phyloP scores from a whole-genome alignment of 2,888 invertebrate genomes.

The Tachina lurida region DNA sequence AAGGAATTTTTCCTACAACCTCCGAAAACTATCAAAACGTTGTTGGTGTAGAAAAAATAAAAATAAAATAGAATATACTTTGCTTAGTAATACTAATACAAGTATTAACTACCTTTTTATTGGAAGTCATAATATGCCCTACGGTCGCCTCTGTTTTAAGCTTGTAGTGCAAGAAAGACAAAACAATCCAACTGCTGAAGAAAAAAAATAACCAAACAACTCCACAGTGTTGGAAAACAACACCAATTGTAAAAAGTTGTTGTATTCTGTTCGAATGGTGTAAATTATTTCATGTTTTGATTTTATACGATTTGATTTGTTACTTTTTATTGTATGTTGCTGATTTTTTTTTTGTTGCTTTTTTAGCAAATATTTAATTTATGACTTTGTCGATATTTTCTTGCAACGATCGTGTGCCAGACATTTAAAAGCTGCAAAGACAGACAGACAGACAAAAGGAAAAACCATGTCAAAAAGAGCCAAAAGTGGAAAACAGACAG shows the following conservation, averaged over 20 bases:
- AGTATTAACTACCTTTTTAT: conserved; percentile 25
- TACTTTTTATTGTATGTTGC: conserved; percentile 10
- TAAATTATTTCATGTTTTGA: conserved; percentile 67
- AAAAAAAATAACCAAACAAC: not conserved
- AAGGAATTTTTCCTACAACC: conserved; percentile 13
- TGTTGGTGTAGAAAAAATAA: not conserved
- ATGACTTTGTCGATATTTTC: conserved; percentile 80
- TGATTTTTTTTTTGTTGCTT: conserved; percentile 36
- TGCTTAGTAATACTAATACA: not conserved
- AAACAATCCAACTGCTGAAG: not conserved
- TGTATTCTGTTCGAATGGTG: conserved; percentile 63
- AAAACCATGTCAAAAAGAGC: not conserved
- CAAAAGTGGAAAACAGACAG: conserved; percentile 3
- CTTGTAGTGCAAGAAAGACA: not conserved
- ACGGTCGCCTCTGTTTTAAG: conserved; percentile 23
- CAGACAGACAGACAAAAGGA: not conserved
- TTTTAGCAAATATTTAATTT: conserved; percentile 80
- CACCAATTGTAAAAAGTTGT: conserved; percentile 53
- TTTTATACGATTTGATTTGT: conserved; percentile 58
- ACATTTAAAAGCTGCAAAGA: conserved; percentile 49
- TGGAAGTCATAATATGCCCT: conserved; percentile 41
- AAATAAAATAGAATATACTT: conserved; percentile 1
- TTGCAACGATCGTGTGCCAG: conserved; percentile 76
- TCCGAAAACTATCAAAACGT: conserved; percentile 18
- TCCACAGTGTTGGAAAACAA: conserved; percentile 49